Evolutionary conservation across 2,113 vertebrate genomes (phyloP).

Genomic region (Mastomys coucha): DNA sequence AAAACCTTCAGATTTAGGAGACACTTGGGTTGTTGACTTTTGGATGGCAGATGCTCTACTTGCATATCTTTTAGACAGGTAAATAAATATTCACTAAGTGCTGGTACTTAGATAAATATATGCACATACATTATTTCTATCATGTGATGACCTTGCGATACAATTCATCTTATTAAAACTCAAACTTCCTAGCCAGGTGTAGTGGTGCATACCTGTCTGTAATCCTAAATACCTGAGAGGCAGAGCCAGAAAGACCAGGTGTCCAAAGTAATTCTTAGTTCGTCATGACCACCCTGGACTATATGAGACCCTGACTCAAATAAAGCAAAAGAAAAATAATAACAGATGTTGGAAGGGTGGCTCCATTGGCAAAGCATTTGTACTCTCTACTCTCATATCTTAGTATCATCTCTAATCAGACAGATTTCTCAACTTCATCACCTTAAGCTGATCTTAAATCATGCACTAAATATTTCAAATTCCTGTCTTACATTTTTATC

Average conservation of each 20-base stretch:
- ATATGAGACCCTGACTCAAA: neutral
- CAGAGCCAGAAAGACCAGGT: neutral
- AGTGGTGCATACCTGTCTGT: neutral
- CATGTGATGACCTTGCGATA: neutral
- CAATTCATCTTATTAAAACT: neutral
- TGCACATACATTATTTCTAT: neutral
- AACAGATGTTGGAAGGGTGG: neutral
- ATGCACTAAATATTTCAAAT: neutral
- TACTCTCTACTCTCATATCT: neutral
- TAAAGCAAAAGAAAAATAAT: neutral
- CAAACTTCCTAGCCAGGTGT: neutral
- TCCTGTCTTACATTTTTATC: neutral
- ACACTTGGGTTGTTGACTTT: neutral
- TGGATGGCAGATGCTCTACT: neutral
- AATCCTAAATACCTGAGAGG: neutral
- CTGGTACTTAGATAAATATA: neutral
- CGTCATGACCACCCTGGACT: neutral
- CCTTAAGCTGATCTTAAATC: neutral
- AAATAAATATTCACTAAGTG: neutral
- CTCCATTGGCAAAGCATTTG: neutral
- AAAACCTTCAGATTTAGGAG: neutral
- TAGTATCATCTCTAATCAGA: neutral
- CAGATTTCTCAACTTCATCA: neutral
- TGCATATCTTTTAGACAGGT: neutral
- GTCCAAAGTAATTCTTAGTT: neutral